Conservation (phyloP, 2,113 vertebrate species). For the Bubo scandiacus region DNA sequence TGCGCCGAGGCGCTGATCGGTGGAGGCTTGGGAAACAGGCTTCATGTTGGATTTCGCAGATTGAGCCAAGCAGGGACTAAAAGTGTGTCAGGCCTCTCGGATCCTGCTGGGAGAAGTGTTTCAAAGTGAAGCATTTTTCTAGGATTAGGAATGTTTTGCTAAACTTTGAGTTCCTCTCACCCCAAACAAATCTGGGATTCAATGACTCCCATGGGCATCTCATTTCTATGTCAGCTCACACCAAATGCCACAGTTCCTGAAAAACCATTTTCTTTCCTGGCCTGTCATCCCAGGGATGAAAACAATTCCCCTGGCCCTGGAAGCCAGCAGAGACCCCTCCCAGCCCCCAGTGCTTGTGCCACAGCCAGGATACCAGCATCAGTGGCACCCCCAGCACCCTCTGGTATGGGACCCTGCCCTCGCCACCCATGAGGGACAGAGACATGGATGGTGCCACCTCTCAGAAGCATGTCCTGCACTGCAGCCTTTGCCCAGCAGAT, state of each 20-base stretch:
- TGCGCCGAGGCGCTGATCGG: neutral
- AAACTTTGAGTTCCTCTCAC: neutral
- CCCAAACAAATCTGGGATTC: neutral
- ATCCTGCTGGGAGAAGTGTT: neutral
- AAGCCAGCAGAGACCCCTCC: neutral
- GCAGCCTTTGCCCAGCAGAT: neutral
- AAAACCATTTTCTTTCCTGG: neutral
- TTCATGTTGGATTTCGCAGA: slow-evolving; percentile 6
- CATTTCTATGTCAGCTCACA: accelerated
- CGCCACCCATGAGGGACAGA: neutral
- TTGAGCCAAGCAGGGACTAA: neutral
- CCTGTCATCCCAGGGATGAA: neutral
- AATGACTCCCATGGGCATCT: neutral
- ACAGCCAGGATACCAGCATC: neutral
- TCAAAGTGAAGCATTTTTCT: slow-evolving; percentile 20
- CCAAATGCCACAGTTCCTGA: neutral
- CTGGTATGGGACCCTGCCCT: neutral
- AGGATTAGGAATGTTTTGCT: slow-evolving; percentile 3
- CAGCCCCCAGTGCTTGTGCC: neutral
- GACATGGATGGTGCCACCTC: accelerated
- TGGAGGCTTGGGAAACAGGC: slow-evolving; percentile 43
- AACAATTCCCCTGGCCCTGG: accelerated
- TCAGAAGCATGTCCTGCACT: neutral
- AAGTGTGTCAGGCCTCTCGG: neutral
- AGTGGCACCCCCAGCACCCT: neutral